Conservation (phyloP, 2,888 invertebrate species). For the Ceriagrion tenellum region DNA sequence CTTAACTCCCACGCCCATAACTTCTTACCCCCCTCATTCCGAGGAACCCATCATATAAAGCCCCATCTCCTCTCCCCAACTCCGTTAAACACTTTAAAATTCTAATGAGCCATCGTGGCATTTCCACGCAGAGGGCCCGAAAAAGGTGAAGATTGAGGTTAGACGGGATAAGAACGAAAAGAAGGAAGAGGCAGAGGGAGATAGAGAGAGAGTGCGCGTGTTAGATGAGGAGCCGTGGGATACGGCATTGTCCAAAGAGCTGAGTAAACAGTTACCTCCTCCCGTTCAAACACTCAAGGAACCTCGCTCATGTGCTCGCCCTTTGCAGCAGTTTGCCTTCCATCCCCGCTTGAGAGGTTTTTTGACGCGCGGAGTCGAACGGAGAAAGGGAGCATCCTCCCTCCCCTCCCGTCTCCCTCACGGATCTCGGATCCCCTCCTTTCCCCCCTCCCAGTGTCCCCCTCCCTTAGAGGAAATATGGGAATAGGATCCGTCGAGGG, state of each 20-base stretch:
- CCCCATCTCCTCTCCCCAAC: neutral
- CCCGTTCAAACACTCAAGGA: slow-evolving; percentile 41
- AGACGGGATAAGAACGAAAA: neutral
- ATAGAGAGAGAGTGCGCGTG: slow-evolving; percentile 20
- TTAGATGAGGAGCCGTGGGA: slow-evolving; percentile 41
- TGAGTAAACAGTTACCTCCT: slow-evolving; percentile 52
- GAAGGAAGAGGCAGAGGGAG: neutral
- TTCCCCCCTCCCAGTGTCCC: neutral
- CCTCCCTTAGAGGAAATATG: neutral
- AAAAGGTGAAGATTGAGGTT: slow-evolving; percentile 23
- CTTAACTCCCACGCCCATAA: neutral
- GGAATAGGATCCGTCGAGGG: neutral
- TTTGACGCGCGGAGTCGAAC: slow-evolving; percentile 18
- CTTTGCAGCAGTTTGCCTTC: slow-evolving; percentile 19
- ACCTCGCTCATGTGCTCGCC: slow-evolving; percentile 44
- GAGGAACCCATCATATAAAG: neutral
- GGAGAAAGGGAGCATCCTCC: neutral
- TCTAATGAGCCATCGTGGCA: slow-evolving; percentile 61
- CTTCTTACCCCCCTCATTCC: neutral
- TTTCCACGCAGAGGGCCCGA: neutral
- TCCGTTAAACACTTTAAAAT: slow-evolving; percentile 57
- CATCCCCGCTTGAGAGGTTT: slow-evolving; percentile 5
- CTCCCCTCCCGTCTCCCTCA: neutral
- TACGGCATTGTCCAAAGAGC: slow-evolving; percentile 62
- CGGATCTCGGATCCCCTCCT: neutral